Percentiles rank a stretch among this genome's conserved stretches.
These are phyloP conservation scores for Lasius platythorax DNA, from an alignment of 2,888 invertebrate species.

Conservation along the genomic window DNA sequence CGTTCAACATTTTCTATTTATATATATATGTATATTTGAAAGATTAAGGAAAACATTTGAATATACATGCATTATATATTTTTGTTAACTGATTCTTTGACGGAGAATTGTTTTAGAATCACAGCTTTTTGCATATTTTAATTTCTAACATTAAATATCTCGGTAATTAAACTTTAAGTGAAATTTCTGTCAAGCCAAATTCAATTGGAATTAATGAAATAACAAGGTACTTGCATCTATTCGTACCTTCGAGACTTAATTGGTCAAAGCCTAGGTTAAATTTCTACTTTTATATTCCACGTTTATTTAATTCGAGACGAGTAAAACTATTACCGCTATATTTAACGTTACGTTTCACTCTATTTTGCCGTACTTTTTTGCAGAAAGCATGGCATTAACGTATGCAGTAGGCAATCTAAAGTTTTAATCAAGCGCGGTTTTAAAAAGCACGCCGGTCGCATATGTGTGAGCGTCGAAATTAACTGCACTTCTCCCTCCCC, in stretches of 20 bases:
- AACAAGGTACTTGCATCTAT: background rate
- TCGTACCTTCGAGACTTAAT: constrained; percentile 18
- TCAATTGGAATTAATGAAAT: constrained; percentile 6
- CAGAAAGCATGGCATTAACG: constrained; percentile 46
- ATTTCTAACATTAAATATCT: background rate
- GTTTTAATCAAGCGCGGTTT: constrained; percentile 50
- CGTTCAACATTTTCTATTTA: background rate
- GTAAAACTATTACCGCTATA: constrained; percentile 21
- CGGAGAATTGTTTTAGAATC: background rate
- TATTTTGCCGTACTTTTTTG: constrained; percentile 23
- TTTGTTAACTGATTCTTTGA: background rate
- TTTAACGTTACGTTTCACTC: constrained; percentile 24
- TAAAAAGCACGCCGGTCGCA: constrained; percentile 40
- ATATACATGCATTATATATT: background rate
- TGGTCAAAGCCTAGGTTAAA: background rate
- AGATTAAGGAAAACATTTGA: background rate
- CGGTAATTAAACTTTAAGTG: constrained; percentile 1
- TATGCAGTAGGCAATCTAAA: constrained; percentile 57
- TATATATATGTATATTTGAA: no score
- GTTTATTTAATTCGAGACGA: constrained; percentile 21
- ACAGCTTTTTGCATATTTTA: background rate
- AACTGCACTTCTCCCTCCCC: constrained; percentile 25
- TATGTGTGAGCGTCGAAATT: constrained; percentile 42
- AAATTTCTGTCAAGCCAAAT: background rate
- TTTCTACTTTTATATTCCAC: constrained; percentile 1